Evolutionary conservation across 2,888 invertebrate species (phyloP).

Genomic region (Sympetrum striolatum): DNA sequence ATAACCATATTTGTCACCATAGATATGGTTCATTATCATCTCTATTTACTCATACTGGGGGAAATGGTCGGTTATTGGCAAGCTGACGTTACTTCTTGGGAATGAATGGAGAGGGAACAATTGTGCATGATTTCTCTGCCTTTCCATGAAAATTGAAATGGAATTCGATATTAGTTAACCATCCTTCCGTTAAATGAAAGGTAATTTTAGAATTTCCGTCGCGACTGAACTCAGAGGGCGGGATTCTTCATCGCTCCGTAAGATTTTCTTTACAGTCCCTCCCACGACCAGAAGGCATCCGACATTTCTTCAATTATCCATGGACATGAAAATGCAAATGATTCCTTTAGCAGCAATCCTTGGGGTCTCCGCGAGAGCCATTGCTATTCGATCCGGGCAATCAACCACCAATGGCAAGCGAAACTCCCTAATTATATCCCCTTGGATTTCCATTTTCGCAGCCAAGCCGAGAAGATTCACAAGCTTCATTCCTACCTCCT

Average conservation of each 20-base stretch:
- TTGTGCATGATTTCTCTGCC: neutral
- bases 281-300: constrained; percentile 6
- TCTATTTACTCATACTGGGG: no score
- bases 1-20: no score
- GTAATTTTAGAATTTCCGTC: neutral
- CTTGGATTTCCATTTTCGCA: neutral
- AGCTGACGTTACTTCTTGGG: no score
- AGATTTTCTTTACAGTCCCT: neutral
- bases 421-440: neutral
- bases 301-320: constrained; percentile 31
- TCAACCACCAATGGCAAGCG: neutral
- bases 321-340: constrained; percentile 38
- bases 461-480: neutral
- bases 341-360: neutral
- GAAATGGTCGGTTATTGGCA: no score
- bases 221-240: neutral
- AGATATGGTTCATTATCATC: no score
- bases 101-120: no score
- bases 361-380: neutral
- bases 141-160: neutral
- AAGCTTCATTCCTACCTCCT: neutral
- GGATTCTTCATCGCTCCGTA: constrained; percentile 8
- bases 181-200: neutral
- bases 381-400: neutral
- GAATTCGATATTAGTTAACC: neutral